Evolutionary conservation across 2,797 vertebrate genomes (phyloP).

Genomic region (Thunnus albacares): DNA sequence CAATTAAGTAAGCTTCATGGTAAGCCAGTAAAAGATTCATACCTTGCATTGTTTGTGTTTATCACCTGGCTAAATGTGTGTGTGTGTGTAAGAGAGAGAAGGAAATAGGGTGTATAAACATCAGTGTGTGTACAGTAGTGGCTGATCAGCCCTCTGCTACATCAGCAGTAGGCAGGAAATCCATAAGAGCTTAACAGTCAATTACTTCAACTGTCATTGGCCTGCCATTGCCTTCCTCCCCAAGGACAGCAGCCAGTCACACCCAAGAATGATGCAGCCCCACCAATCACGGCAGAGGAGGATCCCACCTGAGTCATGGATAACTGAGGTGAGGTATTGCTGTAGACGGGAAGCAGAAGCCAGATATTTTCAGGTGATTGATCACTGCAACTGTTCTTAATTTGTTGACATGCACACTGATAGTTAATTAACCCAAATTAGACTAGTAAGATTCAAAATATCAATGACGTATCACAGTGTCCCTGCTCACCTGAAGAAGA

Average conservation of each 20-base stretch:
- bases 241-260: conserved; percentile 73
- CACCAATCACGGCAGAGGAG: conserved; percentile 59
- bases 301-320: conserved; percentile 50
- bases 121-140: conserved; percentile 47
- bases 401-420: conserved; percentile 13
- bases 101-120: conserved; percentile 12
- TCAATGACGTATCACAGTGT: neutral
- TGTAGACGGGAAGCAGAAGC: conserved; percentile 6
- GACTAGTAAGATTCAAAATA: neutral
- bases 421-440: conserved; percentile 10
- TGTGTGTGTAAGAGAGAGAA: conserved; percentile 2
- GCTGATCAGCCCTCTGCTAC: conserved; percentile 60
- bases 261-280: conserved; percentile 51
- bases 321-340: conserved; percentile 19
- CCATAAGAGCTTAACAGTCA: conserved; percentile 76
- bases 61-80: conserved; percentile 19
- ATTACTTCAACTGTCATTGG: conserved; percentile 75
- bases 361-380: conserved; percentile 12
- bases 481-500: neutral
- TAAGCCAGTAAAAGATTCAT: conserved; percentile 14
- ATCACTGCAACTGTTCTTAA: conserved; percentile 4
- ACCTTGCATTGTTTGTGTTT: conserved; percentile 44
- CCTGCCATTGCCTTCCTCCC: conserved; percentile 59
- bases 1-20: neutral
- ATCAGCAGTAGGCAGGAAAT: conserved; percentile 74